phyloP scores from a whole-genome alignment of 2,113 vertebrate genomes.

The Emydocephalus ijimae region DNA sequence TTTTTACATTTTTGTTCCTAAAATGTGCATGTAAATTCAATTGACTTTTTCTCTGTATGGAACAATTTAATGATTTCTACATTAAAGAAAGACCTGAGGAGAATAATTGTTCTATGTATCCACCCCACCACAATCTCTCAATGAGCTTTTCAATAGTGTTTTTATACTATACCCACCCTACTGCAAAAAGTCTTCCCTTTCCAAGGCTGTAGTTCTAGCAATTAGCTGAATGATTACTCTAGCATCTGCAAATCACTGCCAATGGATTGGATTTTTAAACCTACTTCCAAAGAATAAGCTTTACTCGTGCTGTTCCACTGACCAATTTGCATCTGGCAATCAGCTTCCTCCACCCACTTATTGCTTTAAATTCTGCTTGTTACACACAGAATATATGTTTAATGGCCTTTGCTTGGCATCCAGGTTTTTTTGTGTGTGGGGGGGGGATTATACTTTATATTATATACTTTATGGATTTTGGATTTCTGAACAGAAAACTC shows the following conservation, averaged over 20 bases:
- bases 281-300: neutral
- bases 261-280: neutral
- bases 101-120: neutral
- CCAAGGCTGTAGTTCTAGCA: neutral
- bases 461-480: slow-evolving; percentile 3
- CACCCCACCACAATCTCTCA: neutral
- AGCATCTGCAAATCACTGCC: neutral
- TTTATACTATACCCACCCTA: neutral
- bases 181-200: neutral
- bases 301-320: neutral
- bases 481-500: neutral
- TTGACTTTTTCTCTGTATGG: slow-evolving; percentile 36
- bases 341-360: neutral
- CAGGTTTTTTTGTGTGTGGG: neutral
- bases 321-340: neutral
- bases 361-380: neutral
- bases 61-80: slow-evolving; percentile 4
- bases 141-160: neutral
- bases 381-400: neutral
- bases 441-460: neutral
- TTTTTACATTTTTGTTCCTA: slow-evolving; percentile 40
- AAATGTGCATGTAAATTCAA: slow-evolving; percentile 41
- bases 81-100: neutral
- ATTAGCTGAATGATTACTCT: neutral
- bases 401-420: neutral